phyloP scores from a whole-genome alignment of 2,888 invertebrate genomes.

The Physocephala rufipes region DNA sequence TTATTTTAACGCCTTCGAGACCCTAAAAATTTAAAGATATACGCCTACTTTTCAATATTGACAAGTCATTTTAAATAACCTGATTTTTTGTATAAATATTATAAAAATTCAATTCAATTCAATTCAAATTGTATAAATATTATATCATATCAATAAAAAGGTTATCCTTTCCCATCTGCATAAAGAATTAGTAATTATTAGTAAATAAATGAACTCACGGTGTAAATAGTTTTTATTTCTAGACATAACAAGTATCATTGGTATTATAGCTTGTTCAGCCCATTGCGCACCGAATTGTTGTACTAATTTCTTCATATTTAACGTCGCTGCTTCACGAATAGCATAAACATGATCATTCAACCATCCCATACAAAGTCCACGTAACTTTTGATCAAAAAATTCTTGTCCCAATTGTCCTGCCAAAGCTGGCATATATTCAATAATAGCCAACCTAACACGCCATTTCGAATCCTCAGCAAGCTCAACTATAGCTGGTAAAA shows the following conservation, averaged over 20 bases:
- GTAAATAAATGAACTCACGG: no score
- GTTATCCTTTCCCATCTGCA: no score
- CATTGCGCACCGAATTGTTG: constrained; percentile 99
- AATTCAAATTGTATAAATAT: no score
- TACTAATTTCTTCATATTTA: constrained; percentile 94
- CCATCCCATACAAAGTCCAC: constrained; percentile 98
- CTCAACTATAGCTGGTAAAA: constrained; percentile 98
- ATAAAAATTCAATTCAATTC: no score
- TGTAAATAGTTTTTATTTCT: constrained; percentile 81
- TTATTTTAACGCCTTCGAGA: no score
- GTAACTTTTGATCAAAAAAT: constrained; percentile 98
- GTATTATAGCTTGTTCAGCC: constrained; percentile 96
- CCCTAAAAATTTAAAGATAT: no score
- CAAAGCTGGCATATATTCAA: constrained; percentile 96
- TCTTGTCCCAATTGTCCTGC: constrained; percentile 97
- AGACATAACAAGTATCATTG: constrained; percentile 94
- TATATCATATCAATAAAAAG: no score
- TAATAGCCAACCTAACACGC: constrained; percentile 95
- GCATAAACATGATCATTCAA: constrained; percentile 98
- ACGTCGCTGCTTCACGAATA: constrained; percentile 97
- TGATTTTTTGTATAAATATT: no score
- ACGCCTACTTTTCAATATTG: no score
- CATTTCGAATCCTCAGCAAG: constrained; percentile 98
- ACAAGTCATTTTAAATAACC: no score
- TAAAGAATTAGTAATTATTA: no score